phyloP scores from a whole-genome alignment of 2,797 vertebrate species.

The Melanotaenia trifasciata region DNA sequence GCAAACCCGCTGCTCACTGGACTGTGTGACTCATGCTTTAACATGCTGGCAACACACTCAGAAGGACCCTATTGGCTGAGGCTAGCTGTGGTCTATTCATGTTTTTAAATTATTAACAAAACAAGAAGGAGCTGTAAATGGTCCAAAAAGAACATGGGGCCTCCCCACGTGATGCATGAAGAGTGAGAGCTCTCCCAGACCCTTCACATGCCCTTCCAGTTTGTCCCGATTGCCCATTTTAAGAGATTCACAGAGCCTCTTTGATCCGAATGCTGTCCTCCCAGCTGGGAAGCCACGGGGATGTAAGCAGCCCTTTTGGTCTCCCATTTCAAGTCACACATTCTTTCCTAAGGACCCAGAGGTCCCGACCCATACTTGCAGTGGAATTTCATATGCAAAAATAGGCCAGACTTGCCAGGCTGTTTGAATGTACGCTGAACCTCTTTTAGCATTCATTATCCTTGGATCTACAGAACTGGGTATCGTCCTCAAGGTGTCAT shows the following conservation, averaged over 20 bases:
- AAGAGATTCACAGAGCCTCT: conserved; percentile 64
- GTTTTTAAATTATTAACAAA: conserved; percentile 62
- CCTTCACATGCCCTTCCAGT: conserved; percentile 56
- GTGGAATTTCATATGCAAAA: conserved; percentile 75
- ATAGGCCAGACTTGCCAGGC: conserved; percentile 55
- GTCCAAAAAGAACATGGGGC: conserved; percentile 21
- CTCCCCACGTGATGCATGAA: conserved; percentile 43
- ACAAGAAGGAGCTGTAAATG: conserved; percentile 36
- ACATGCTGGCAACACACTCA: conserved; percentile 33
- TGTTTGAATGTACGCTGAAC: conserved; percentile 44
- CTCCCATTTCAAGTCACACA: conserved; percentile 72
- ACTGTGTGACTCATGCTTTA: conserved; percentile 39
- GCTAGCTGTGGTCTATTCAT: conserved; percentile 30
- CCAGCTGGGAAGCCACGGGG: conserved; percentile 64
- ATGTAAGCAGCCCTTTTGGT: conserved; percentile 57
- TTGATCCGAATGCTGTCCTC: conserved; percentile 66
- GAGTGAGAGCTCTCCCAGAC: conserved; percentile 38
- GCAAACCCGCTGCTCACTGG: conserved; percentile 48
- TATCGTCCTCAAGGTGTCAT: conserved; percentile 28
- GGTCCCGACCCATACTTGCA: conserved; percentile 67
- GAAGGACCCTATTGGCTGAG: conserved; percentile 34
- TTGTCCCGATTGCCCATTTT: conserved; percentile 52
- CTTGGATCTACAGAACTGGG: conserved; percentile 27
- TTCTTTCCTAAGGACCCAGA: conserved; percentile 75
- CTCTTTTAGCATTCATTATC: conserved; percentile 34